Evolutionary conservation across 2,888 invertebrate species (phyloP).

Genomic region (Megastigmus dorsalis): DNA sequence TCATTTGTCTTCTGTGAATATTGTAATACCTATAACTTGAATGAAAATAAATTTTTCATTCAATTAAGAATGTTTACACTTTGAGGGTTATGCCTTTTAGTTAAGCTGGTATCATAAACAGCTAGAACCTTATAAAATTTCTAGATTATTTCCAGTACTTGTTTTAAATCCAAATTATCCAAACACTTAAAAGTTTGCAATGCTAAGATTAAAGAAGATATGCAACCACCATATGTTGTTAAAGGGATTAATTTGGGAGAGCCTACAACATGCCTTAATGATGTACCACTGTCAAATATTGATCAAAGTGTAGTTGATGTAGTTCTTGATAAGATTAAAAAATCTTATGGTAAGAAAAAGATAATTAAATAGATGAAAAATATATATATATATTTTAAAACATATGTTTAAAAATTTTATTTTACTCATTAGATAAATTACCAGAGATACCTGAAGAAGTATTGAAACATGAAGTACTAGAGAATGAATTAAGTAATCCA

Average conservation of each 20-base stretch:
- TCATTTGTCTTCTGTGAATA: slow-evolving; percentile 4
- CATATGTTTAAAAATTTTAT: background rate
- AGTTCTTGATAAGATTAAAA: slow-evolving; percentile 66
- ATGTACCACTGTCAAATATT: slow-evolving; percentile 64
- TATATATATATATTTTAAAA: background rate
- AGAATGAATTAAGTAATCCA: slow-evolving; percentile 75
- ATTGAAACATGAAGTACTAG: slow-evolving; percentile 74
- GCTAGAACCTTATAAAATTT: slow-evolving; percentile 53
- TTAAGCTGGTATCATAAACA: too few relatives aligned
- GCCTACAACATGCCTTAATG: slow-evolving; percentile 50
- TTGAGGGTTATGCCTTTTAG: too few relatives aligned
- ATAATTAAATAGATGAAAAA: background rate
- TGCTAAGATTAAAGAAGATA: slow-evolving; percentile 76
- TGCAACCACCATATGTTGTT: slow-evolving; percentile 76
- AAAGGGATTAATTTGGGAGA: slow-evolving; percentile 76
- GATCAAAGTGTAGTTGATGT: slow-evolving; percentile 59
- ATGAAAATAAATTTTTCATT: too few relatives aligned
- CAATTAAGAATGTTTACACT: too few relatives aligned
- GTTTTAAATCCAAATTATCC: slow-evolving; percentile 80
- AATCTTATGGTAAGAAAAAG: slow-evolving; percentile 63
- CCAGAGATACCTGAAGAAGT: slow-evolving; percentile 72
- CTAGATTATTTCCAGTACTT: slow-evolving; percentile 77
- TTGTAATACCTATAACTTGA: too few relatives aligned
- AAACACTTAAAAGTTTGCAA: slow-evolving; percentile 86
- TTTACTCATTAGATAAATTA: slow-evolving; percentile 62